A percentile compares a stretch with the other conserved stretches of the same genome.
phyloP scores from a whole-genome alignment of 2,113 vertebrate species.

The Prionailurus viverrinus region DNA sequence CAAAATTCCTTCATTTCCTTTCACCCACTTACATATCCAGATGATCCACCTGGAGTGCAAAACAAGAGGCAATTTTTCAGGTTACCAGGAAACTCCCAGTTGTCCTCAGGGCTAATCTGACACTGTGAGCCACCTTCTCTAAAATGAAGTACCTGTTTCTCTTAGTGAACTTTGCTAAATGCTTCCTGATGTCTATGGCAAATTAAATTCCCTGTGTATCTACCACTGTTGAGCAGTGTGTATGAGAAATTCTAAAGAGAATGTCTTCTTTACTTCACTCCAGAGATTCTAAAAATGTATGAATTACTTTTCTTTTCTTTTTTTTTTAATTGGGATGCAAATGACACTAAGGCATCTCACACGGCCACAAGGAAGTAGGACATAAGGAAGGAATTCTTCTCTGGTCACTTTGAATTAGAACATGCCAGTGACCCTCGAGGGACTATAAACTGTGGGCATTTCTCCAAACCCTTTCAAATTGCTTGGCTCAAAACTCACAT shows the following conservation, averaged over 20 bases:
- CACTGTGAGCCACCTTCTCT: neutral
- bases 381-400: neutral
- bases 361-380: neutral
- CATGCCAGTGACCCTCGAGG: neutral
- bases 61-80: neutral
- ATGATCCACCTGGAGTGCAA: neutral
- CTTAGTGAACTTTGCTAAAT: neutral
- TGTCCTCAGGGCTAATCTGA: neutral
- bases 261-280: neutral
- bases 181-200: neutral
- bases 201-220: neutral
- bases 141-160: slow-evolving; percentile 43
- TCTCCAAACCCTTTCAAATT: neutral
- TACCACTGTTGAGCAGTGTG: neutral
- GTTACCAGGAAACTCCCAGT: neutral
- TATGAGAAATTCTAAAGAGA: neutral
- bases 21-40: neutral
- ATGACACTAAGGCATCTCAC: neutral
- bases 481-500: slow-evolving; percentile 2
- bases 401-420: neutral
- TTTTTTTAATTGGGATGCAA: neutral
- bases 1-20: neutral
- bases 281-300: neutral
- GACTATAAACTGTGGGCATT: neutral
- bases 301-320: neutral